Percentiles rank a stretch among this genome's conserved stretches.
These are phyloP conservation scores for Serripes groenlandicus DNA, from an alignment of 2,888 invertebrate genomes.

Conservation along the genomic window DNA sequence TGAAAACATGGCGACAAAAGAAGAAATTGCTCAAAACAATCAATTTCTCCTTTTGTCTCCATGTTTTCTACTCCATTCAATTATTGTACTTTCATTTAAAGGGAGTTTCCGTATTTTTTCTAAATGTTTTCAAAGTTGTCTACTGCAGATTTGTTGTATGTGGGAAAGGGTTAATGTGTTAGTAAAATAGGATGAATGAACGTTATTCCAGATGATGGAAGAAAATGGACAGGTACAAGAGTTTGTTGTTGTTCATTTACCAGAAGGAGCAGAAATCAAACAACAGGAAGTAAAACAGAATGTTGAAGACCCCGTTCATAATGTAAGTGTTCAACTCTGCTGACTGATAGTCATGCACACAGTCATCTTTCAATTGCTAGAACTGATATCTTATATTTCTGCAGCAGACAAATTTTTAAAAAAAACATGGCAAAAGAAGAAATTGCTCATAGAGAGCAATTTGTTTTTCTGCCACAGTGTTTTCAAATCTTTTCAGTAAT, in stretches of 20 bases:
- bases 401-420: too few species aligned
- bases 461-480: not conserved
- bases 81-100: too few species aligned
- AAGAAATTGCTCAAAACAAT: not conserved
- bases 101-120: too few species aligned
- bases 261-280: slow-evolving; percentile 76
- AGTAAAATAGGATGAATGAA: not conserved
- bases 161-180: not conserved
- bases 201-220: slow-evolving; percentile 8
- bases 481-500: too few species aligned
- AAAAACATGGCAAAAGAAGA: not conserved
- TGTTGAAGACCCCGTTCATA: slow-evolving; percentile 12
- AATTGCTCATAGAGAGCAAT: not conserved
- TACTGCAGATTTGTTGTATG: not conserved
- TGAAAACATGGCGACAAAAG: not conserved
- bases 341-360: not conserved
- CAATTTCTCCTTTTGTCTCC: not conserved
- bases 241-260: slow-evolving; percentile 76
- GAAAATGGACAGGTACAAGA: slow-evolving; percentile 44
- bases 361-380: too few species aligned
- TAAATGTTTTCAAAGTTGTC: not conserved
- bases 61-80: not conserved
- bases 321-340: slow-evolving; percentile 23
- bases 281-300: slow-evolving; percentile 42
- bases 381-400: too few species aligned